Conservation (phyloP, 2,113 vertebrate genomes). For the Puma concolor region DNA sequence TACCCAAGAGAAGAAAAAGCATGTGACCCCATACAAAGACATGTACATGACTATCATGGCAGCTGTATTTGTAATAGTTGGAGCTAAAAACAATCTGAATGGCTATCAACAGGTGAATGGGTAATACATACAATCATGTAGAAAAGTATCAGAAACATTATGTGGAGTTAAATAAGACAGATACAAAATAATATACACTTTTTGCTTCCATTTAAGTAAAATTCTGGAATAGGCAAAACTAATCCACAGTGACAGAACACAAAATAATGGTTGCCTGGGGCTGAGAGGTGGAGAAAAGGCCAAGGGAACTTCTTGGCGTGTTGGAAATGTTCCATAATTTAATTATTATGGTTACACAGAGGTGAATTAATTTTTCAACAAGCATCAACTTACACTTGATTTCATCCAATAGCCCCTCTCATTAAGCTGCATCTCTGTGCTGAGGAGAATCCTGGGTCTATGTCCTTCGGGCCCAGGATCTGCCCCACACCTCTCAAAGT, state of each 20-base stretch:
- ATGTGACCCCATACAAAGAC: background rate
- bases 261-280: background rate
- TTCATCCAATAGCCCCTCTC: background rate
- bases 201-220: background rate
- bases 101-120: background rate
- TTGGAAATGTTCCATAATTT: background rate
- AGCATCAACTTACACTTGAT: background rate
- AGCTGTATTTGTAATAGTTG: background rate
- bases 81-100: background rate
- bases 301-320: background rate
- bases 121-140: background rate
- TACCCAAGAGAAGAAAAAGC: conserved; percentile 22
- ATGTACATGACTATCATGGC: background rate
- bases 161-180: background rate
- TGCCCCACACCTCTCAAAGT: background rate
- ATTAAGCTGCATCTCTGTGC: background rate
- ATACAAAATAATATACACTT: background rate
- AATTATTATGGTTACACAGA: background rate
- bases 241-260: background rate
- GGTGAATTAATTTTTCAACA: conserved; percentile 34
- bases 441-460: background rate
- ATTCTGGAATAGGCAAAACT: conserved; percentile 13
- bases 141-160: background rate
- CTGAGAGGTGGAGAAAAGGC: background rate
- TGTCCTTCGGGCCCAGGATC: background rate